Percentiles rank a stretch among this genome's conserved stretches.
Evolutionary conservation across 92 coral and sea anemone genomes (phyloP).

Genomic region (Actinostola sp.): DNA sequence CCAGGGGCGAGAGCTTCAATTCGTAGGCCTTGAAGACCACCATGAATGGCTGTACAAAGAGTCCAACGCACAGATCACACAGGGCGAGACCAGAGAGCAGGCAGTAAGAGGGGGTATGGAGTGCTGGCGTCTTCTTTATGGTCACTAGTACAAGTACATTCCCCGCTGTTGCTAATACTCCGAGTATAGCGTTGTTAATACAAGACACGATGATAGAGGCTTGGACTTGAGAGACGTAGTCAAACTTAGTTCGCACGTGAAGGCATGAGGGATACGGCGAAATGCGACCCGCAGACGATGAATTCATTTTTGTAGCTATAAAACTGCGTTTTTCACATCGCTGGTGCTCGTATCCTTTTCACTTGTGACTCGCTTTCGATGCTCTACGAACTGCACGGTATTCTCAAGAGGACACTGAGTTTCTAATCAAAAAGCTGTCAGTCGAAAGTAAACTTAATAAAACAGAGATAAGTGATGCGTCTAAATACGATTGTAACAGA

Average conservation of each 20-base stretch:
- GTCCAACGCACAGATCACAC: conserved; percentile 29
- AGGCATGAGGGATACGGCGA: conserved; percentile 3
- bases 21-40: conserved; percentile 6
- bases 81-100: conserved; percentile 27
- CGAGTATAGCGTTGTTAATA: conserved; percentile 1
- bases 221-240: background rate
- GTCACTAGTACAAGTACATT: conserved; percentile 21
- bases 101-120: conserved; percentile 21
- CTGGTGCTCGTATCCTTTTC: too few species aligned
- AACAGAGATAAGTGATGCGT: too few species aligned
- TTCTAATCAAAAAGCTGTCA: too few species aligned
- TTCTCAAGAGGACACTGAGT: too few species aligned
- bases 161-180: conserved; percentile 2
- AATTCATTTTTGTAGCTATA: background rate
- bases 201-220: background rate
- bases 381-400: too few species aligned
- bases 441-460: too few species aligned
- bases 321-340: background rate
- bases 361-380: too few species aligned
- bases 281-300: background rate
- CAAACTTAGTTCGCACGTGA: conserved; percentile 6
- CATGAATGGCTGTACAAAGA: conserved; percentile 15
- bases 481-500: too few species aligned
- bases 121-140: conserved; percentile 24
- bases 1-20: conserved; percentile 4